phyloP scores from a whole-genome alignment of 2,113 vertebrate genomes.

The Ovibos moschatus region DNA sequence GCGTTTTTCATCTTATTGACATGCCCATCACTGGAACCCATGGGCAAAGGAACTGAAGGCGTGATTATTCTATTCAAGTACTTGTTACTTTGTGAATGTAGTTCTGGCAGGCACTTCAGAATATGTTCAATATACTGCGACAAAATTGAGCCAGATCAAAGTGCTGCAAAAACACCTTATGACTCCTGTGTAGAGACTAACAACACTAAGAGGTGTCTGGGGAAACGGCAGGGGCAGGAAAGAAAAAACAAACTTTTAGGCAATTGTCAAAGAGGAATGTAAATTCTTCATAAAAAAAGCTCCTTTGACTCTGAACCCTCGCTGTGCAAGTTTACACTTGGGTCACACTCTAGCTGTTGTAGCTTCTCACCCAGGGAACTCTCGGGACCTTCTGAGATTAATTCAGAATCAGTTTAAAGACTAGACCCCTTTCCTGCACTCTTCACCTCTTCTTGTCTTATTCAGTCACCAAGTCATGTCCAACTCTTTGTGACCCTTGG shows the following conservation, averaged over 20 bases:
- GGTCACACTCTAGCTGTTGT: not conserved
- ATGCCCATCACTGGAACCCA: slow-evolving; percentile 14
- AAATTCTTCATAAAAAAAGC: not conserved
- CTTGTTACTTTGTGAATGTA: slow-evolving; percentile 29
- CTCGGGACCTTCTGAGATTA: not conserved
- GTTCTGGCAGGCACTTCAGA: slow-evolving; percentile 63
- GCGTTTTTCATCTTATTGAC: slow-evolving; percentile 6
- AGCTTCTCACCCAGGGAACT: not conserved
- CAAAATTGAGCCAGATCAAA: slow-evolving; percentile 68
- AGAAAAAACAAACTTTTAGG: not conserved
- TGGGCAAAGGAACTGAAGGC: slow-evolving; percentile 17
- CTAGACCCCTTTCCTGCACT: not conserved
- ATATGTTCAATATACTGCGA: slow-evolving; percentile 50
- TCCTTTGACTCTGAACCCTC: not conserved
- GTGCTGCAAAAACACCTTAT: slow-evolving; percentile 13
- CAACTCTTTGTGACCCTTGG: too few relatives aligned
- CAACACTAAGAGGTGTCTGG: not conserved
- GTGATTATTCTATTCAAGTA: slow-evolving; percentile 54
- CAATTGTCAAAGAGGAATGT: not conserved
- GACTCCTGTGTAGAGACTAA: not conserved
- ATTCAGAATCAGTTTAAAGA: not conserved
- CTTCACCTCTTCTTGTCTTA: too few relatives aligned
- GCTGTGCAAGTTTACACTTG: not conserved
- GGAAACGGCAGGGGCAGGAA: not conserved
- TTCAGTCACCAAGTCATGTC: too few relatives aligned